Evolutionary conservation across 2,888 invertebrate genomes (phyloP).

Genomic region (Gibbula magus): DNA sequence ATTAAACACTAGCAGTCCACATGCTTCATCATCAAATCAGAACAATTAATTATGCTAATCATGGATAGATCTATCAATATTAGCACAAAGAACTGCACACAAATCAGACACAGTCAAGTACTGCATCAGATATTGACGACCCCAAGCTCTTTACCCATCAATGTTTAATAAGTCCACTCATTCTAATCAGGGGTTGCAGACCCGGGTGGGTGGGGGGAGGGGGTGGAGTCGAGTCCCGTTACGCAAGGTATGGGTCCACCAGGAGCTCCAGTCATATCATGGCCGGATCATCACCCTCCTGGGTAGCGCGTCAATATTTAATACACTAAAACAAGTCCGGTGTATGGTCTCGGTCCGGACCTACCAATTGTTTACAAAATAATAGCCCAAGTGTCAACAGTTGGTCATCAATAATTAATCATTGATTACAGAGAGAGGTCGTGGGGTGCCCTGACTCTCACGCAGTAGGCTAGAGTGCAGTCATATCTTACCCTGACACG

Average conservation of each 20-base stretch:
- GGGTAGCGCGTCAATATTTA: background rate
- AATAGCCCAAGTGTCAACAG: background rate
- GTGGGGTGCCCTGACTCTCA: background rate
- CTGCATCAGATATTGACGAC: background rate
- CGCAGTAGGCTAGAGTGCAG: no score
- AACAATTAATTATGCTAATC: no score
- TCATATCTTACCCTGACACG: no score
- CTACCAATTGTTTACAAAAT: background rate
- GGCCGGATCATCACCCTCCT: no score
- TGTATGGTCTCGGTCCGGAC: background rate
- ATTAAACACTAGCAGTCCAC: no score
- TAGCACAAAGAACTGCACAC: background rate
- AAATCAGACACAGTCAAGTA: background rate
- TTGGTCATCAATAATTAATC: background rate
- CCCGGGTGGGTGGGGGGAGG: no score
- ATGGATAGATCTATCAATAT: background rate
- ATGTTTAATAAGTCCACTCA: background rate
- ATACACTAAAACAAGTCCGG: background rate
- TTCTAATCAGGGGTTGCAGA: background rate
- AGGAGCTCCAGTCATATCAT: no score
- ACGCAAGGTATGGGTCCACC: no score
- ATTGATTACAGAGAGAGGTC: background rate
- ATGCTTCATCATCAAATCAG: no score
- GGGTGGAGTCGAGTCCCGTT: no score
- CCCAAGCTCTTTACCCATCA: background rate